Evolutionary conservation across 2,797 vertebrate species (phyloP).

Genomic region (Loris lydekkerianus): DNA sequence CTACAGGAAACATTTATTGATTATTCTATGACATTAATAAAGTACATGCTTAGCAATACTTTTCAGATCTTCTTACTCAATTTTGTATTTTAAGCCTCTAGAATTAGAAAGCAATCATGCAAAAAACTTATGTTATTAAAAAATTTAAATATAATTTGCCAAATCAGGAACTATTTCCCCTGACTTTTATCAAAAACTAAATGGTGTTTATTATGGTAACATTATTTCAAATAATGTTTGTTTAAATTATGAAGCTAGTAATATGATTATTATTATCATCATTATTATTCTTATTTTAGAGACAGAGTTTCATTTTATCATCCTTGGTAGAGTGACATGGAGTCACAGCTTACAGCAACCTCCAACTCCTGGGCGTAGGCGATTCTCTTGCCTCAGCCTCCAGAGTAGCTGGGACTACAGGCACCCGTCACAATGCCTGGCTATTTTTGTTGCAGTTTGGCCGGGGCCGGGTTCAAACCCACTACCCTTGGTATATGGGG

Average conservation of each 20-base stretch:
- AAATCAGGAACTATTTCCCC: constrained; percentile 14
- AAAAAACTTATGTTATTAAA: background rate
- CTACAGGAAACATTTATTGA: background rate
- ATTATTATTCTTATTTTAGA: no score
- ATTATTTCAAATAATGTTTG: background rate
- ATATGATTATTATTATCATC: background rate
- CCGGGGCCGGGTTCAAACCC: no score
- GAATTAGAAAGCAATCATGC: background rate
- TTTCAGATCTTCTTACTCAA: background rate
- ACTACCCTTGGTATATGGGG: no score
- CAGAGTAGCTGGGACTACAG: no score
- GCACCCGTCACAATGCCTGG: no score
- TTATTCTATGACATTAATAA: background rate
- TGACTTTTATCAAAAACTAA: constrained; percentile 1
- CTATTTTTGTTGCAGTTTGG: no score
- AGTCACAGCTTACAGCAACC: no score
- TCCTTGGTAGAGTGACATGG: no score
- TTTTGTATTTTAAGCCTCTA: constrained; percentile 1
- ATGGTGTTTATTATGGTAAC: background rate
- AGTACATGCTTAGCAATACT: background rate
- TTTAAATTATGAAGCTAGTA: background rate
- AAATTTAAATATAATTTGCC: background rate
- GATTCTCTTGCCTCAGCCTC: no score
- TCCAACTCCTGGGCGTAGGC: no score
- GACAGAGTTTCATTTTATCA: no score